A percentile compares a stretch with the other conserved stretches of the same genome.
These are phyloP conservation scores for Arctopsyche grandis DNA, from an alignment of 1,140 invertebrate genomes.

Conservation along the genomic window DNA sequence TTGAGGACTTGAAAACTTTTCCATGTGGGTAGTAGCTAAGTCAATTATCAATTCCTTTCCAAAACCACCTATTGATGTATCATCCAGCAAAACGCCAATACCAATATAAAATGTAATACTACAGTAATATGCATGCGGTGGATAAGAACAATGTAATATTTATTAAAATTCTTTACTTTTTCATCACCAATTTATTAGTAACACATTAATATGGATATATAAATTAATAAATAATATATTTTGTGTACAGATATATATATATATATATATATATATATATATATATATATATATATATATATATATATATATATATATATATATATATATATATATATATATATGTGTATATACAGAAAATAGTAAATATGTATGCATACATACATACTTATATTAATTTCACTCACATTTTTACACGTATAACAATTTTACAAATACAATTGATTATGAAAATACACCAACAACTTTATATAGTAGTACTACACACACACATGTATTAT, in stretches of 20 bases:
- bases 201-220: constrained; percentile 2
- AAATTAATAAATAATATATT: constrained; percentile 4
- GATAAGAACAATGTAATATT: neutral
- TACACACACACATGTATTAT: no score
- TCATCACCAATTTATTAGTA: constrained; percentile 2
- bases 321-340: constrained; percentile 3
- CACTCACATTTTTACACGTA: neutral
- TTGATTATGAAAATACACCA: neutral
- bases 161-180: neutral
- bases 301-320: neutral
- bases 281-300: neutral
- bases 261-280: neutral
- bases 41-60: no score
- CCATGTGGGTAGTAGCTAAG: no score
- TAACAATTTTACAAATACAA: neutral
- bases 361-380: neutral
- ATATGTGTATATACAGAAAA: constrained; percentile 9
- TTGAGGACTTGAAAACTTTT: no score
- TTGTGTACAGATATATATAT: constrained; percentile 22
- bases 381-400: neutral
- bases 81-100: no score
- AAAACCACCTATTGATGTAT: no score
- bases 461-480: neutral
- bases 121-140: no score
- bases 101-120: no score